phyloP scores from a whole-genome alignment of 1,140 invertebrate species.

The Chrysopa pallens region DNA sequence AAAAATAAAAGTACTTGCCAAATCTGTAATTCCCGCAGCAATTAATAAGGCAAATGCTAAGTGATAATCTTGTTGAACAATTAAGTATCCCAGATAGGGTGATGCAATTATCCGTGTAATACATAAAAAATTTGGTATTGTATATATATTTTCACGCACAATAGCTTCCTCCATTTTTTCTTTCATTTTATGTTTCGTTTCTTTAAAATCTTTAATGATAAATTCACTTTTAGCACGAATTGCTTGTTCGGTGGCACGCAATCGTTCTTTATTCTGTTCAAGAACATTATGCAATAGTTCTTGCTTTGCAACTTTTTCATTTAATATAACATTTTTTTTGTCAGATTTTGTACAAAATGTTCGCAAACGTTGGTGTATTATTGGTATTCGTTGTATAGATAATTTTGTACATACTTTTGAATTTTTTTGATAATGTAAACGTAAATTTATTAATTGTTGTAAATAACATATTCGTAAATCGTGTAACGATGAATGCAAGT shows the following conservation, averaged over 20 bases:
- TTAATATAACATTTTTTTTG: neutral
- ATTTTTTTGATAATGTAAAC: too few species aligned
- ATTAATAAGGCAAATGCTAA: constrained; percentile 53
- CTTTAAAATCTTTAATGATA: constrained; percentile 43
- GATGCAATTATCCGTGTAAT: constrained; percentile 64
- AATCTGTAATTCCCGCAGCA: constrained; percentile 65
- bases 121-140: constrained; percentile 82
- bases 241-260: constrained; percentile 31
- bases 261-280: constrained; percentile 34
- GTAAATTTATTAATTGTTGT: too few species aligned
- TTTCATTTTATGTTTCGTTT: constrained; percentile 36
- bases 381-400: too few species aligned
- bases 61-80: constrained; percentile 56
- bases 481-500: too few species aligned
- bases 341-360: neutral
- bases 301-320: neutral
- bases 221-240: constrained; percentile 34
- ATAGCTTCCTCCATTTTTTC: constrained; percentile 47
- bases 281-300: constrained; percentile 31
- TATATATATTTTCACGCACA: constrained; percentile 75
- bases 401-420: too few species aligned
- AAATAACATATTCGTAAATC: too few species aligned
- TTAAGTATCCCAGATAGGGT: constrained; percentile 64
- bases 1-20: constrained; percentile 42
- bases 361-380: too few species aligned